Base-by-base conservation (phyloP, 1,140 invertebrate genomes). In the Saxidomus purpurata region DNA sequence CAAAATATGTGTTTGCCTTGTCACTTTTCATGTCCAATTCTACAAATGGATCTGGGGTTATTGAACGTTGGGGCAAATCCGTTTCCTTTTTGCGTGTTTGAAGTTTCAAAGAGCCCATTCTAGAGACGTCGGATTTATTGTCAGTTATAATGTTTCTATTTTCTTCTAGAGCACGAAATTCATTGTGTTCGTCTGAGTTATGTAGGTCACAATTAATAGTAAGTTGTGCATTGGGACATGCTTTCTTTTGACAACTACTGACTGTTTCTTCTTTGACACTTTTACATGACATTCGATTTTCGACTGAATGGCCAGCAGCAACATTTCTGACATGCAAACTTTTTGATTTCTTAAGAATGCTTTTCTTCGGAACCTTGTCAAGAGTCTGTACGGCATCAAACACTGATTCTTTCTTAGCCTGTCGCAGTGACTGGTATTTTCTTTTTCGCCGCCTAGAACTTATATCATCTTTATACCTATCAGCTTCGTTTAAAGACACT, bases 391-490 rank as follows among this genome's bases (percentile, higher is more conserved):
- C 8, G 22, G 25, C 43, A 31, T 49, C 43, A 76, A 85, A 85
- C 36, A 85, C 49, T 8, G 83, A 71, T 36, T 85, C 49, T 38
- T 47, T 43, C 67, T 52, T 71, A 19, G 83, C 28, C 15, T 85
- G 67, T 55, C 83, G n/a, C 28, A 85, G 25, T 36, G 83, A 85
- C 63, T 85, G 61, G 31, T 85, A 85, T 38, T 76, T 85, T 15
- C 83, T 47, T 36, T 85, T 85, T 22, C 83, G 63, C 49, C 82
- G n/a, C 31, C 34, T 74, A 9, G 28, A 38, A 13, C 40, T 43
- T 19, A 49, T 28, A 8, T 74, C 67, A 74, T 52, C 43, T 59
- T 43, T 17, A 28, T 34, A 13, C 40, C 22, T 36, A 36, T 76
- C 69, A n/a, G 22, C 25, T 74, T 85, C 83, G 40, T 67, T 74